Evolutionary conservation across 2,797 vertebrate genomes (phyloP), one percentile per base, ranked within the genome.

Genomic region (Hylomyscus alleni): DNA sequence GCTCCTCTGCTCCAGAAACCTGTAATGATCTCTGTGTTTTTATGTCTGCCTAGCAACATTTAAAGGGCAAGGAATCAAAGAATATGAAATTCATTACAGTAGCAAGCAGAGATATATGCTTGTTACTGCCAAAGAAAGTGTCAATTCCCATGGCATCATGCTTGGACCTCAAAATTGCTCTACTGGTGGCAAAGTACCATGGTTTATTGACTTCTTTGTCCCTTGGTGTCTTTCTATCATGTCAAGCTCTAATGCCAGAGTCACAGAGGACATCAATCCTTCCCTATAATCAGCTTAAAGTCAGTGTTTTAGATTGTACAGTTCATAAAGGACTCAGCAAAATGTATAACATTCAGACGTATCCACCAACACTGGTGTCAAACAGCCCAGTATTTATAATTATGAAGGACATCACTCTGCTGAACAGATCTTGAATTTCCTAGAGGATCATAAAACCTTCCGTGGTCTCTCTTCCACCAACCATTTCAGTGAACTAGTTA

Each of bases 201-300:
- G 99, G 99, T 98, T 99, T 93, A 99, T 99, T 69, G 99, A 99
- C 98, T 99, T 99, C 98, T 99, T 99, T 93, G 99, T 99, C 90
- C 99, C 99, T 96, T 99, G 99, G 99, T 99, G 99, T 97, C 99
- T 99, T 99, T 97, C 99, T 99, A 93, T 99, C 99, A 0, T 99
- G 99, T 94, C 98, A 99, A 93, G 99, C 99, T 60, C 98, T 99
- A 91, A 98, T 99, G 82, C 99, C 99, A n/a, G 99, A 99, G 93
- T 98, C 99, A 97, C 99, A 99, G 76, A 99, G 99, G 98, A 99
- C 99, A 92, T 99, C 99, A 1, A 99, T 99, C 97, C 99, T 99
- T 94, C 97, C 99, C 95, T 99, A 99, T 60, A 99, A 99, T 85
- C 99, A 99, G 97, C 97, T 94, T 99, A 99, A 98, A 98, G 99